Evolutionary conservation across 2,797 vertebrate genomes (phyloP), one percentile per base, ranked within the genome.

Genomic region (Crocidura indochinensis): DNA sequence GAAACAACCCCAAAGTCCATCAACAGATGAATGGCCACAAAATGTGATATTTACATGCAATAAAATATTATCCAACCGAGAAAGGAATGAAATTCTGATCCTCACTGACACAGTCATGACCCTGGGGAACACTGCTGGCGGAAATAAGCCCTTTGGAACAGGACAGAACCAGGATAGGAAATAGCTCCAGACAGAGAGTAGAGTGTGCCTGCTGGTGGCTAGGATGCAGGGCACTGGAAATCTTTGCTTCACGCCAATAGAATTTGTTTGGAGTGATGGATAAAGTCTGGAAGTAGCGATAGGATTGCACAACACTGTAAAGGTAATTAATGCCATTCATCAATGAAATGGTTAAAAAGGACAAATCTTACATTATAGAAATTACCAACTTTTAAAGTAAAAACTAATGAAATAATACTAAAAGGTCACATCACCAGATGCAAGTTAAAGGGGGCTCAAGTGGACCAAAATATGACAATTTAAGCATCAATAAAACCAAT

Each of bases 381-480:
- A 60, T 60, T 19, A 60, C 6, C 56, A 60, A 60, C 22, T 60
- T 60, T 60, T 60, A 60, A 60, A 56, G 53, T 56, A n/a, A 75
- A 51, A 62, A 90, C 17, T 71, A 75, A 68, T 12, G 15, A 15
- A 79, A 31, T 79, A 67, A n/a, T 10, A 7, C 69, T 26, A 62
- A 76, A 62, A 73, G 11, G 12, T 84, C 49, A 62, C 4, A 78
- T 17, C 19, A 60, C 56, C 56, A 74, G 24, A 71, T 44, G 10
- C 47, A 91, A 89, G 20, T 83, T 84, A 76, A 65, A 72, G 19
- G 62, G 29, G 31, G 27, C 65, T 20, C 31, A 49, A 67, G 1
- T 75, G 38, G 38, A n/a, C 71, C 82, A 82, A 85, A 26, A 88
- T 92, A 44, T 69, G 62, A 69, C 17, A 74, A 83, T n/a, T 19